Evolutionary conservation across 1,140 invertebrate genomes (phyloP), one percentile per base, ranked within the genome.

Genomic region (Papilio polyxenes): DNA sequence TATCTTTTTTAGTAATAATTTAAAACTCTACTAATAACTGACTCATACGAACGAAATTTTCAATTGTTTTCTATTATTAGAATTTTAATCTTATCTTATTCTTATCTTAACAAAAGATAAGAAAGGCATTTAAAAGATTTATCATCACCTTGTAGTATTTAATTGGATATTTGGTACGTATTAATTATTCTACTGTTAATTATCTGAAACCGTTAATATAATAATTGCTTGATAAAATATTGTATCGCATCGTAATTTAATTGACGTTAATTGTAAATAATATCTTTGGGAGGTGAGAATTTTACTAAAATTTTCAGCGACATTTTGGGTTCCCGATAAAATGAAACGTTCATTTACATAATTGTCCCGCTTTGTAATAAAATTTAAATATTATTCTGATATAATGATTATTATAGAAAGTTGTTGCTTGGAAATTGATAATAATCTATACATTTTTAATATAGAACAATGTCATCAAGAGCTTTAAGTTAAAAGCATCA

Each of bases 241-340:
- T 65, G 31, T 31, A 65, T 65, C 3, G 4, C 3, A 51, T 51
- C 40, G 44, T 49, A 75, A 75, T 75, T 77, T 51, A 77, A 77
- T 49, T 77, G 75, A 77, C 75, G 15, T 77, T 77, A 53, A 77
- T 77, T 77, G 75, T 77, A 77, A 77, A 49, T 77, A 77, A 77
- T 77, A 77, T 77, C 48, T 77, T 53, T 77, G 7, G 10, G 49
- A 31, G 75, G 44, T 53, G 48, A 77, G 48, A 77, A 51, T 77
- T 48, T 77, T 53, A n/a, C n/a, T 49, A 53, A 77, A 77, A 77
- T 23, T 53, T 49, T 77, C 75, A 56, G 20, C 75, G 48, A 31
- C 48, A 77, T 77, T 49, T 77, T 15, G 74, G 44, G 75, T 77
- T 48, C 8, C 75, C 48, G 44, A 51, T 77, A 53, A 77, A 74